Evolutionary conservation across 2,113 vertebrate species (phyloP).

Genomic region (Hemicordylus capensis): DNA sequence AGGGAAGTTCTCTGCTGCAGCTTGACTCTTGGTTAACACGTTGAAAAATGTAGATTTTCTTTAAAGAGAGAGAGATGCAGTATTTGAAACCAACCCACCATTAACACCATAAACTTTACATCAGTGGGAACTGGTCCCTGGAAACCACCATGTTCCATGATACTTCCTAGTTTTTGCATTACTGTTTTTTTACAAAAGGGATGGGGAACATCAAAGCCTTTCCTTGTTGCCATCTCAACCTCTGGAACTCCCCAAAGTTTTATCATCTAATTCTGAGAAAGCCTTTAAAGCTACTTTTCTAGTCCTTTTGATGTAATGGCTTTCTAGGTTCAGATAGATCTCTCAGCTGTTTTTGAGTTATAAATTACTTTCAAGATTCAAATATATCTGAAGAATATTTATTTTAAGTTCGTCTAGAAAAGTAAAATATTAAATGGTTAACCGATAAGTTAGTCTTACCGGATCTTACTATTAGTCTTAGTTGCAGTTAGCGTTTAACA

Average conservation of each 20-base stretch:
- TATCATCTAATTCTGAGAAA: not conserved
- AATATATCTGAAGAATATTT: not conserved
- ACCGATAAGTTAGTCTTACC: no score
- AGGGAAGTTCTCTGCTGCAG: constrained; percentile 91
- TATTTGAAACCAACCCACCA: not conserved
- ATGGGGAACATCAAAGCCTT: not conserved
- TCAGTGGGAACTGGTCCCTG: not conserved
- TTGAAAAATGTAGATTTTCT: constrained; percentile 98
- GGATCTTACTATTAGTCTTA: no score
- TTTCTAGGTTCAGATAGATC: not conserved
- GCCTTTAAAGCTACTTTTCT: not conserved
- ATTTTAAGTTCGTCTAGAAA: not conserved
- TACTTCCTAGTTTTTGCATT: not conserved
- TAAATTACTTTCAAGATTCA: constrained; percentile 1
- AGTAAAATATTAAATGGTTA: not conserved
- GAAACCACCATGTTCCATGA: not conserved
- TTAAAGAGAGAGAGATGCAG: not conserved
- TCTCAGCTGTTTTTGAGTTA: not conserved
- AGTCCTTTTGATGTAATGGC: not conserved
- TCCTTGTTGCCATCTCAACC: not conserved
- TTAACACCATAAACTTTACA: not conserved
- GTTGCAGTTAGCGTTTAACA: no score
- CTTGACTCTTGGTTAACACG: constrained; percentile 93
- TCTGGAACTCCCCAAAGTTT: not conserved
- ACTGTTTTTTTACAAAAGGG: not conserved